Evolutionary conservation across 2,113 vertebrate genomes (phyloP), one percentile per base, ranked within the genome.

Genomic region (Climacteris rufus): DNA sequence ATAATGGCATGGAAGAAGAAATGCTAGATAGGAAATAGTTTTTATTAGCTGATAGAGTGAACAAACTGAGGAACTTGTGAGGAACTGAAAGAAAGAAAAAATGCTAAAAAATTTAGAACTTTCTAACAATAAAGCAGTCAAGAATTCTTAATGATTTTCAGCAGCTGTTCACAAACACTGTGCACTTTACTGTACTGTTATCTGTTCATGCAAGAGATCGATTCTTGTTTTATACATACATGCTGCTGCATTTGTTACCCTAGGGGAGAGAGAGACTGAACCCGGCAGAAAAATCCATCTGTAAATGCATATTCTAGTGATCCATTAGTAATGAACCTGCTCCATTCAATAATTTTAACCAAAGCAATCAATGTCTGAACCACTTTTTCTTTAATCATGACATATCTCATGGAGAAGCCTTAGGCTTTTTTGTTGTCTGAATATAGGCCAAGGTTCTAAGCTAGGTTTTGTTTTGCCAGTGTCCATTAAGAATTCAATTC

Each of bases 291-390:
- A 77, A 89, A 91, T 82, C 52, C 50, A 70, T 90, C 64, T 91
- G 49, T 78, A 95, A 94, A 91, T 76, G 77, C 24, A 47, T 89
- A 84, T 91, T 95, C 65, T 82, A 82, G 77, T 75, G 80, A 91
- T 84, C 83, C 81, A 89, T 92, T 92, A 92, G 65, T 89, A 95
- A 94, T 89, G 79, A 94, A 95, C 39, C 61, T 91, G 61, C 83
- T 92, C 56, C 16, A 78, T 60, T 87, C 87, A 91, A 70, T 81
- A 76, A 87, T 87, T 91, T 91, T 87, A 71, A 81, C 33, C 21
- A 84, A 81, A 89, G 35, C 57, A 95, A 71, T 93, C 72, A 71
- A 68, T 75, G 64, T 69, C 89, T 88, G 61, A 78, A 87, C 9
- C 52, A 56, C 14, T 71, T 96, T 87, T 94, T 63, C 31, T 92